These are phyloP conservation scores for Montipora cactus DNA, from an alignment of 64 coral and sea anemone genomes.

Conservation along the genomic window DNA sequence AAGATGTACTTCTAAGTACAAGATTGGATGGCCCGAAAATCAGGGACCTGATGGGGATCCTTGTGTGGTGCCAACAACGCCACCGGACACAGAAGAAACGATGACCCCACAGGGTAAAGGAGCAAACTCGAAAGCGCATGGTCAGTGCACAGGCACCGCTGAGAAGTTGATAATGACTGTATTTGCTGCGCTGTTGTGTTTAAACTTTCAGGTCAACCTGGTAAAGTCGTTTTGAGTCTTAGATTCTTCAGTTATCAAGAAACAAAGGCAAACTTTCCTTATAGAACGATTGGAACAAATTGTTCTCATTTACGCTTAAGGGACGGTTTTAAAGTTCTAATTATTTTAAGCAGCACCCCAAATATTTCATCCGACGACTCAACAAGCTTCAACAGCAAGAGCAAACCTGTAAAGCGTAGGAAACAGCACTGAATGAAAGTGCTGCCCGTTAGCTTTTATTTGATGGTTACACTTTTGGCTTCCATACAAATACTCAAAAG, in stretches of 20 bases:
- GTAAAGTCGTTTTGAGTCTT: neutral
- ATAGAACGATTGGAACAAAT: too few species aligned
- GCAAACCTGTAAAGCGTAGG: too few species aligned
- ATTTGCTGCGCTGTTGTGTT: neutral
- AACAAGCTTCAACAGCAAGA: too few species aligned
- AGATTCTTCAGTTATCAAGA: neutral
- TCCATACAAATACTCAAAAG: neutral
- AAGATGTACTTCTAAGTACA: slow-evolving; percentile 67
- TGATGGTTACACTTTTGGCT: neutral
- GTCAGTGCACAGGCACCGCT: neutral
- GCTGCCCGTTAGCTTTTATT: neutral
- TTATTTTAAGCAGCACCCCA: neutral
- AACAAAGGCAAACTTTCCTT: neutral
- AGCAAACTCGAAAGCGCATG: neutral
- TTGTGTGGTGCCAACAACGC: slow-evolving; percentile 54
- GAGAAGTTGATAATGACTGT: neutral
- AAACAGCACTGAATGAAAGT: neutral
- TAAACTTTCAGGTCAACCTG: neutral
- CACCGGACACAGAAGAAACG: neutral
- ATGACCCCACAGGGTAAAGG: neutral
- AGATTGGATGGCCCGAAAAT: slow-evolving; percentile 81
- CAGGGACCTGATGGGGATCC: slow-evolving; percentile 33
- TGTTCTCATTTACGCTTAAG: too few species aligned
- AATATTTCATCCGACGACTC: too few species aligned
- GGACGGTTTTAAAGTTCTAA: too few species aligned